Evolutionary conservation across 2,797 vertebrate species (phyloP), one percentile per base, ranked within the genome.

Genomic region (Scomberomorus guttatus): DNA sequence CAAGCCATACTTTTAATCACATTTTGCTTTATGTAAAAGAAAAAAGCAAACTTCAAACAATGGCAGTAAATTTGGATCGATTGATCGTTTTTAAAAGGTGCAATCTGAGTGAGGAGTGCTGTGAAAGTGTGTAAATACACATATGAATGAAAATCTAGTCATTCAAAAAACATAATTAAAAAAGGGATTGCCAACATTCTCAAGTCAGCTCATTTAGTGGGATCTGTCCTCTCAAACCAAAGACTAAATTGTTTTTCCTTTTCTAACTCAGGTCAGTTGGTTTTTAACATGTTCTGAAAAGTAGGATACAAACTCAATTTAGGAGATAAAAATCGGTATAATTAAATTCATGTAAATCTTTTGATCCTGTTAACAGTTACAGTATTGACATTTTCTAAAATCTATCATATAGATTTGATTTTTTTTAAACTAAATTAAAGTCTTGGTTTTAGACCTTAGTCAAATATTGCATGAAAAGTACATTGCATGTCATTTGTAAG

Each of bases 1-100:
- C 55, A 82, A 69, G 68, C 61, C n/a, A 25, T 27, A 39, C 50
- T 64, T 77, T 60, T 58, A 65, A 80, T 75, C 54, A 70, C 32
- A 22, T 63, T 78, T 75, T 52, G 29, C 51, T 77, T 68, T 48
- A 68, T 83, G 29, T 3, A 11, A 3, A 44, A 60, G 34, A 22
- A 60, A 32, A 57, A 64, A 25, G 54, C 29, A 68, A 17, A 12
- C 37, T 7, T 66, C 46, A 79, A 79, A 69, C 52, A 57, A 17
- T 61, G 59, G 57, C 32, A 51, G 48, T 73, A 67, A 64, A 82
- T 34, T 46, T 52, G 22, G 18, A 75, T 72, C 18, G 1, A 8
- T 55, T 20, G 13, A 57, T 71, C 6, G 71, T 61, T 50, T 79
- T 73, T 25, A 34, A 57, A 72, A 64, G 15, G 14, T 34, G 14